Base-by-base conservation (phyloP, 2,888 invertebrate genomes). In the Yponomeuta sedellus region DNA sequence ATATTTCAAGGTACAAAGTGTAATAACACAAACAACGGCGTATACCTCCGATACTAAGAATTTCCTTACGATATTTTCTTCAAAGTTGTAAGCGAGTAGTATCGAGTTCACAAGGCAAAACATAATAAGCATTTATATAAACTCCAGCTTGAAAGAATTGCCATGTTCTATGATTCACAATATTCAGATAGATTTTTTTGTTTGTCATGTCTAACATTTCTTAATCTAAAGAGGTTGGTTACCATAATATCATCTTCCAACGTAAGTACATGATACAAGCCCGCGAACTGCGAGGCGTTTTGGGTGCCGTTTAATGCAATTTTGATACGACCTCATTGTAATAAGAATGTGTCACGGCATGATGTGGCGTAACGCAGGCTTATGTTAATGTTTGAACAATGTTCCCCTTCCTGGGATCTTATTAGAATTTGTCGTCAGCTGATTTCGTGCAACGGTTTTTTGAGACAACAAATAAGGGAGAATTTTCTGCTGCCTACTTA, bases 251-350 rank as follows among this genome's bases (percentile, higher is more conserved):
- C 62, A 3, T 62, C 5, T 52, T 22, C 28, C 22, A 52, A 64
- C 56, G 44, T 28, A 39, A 44, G 64, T 64, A 70, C 69, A 69
- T 64, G 66, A 67, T 65, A 69, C 71, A 72, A 71, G 73, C 72
- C 69, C 56, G 68, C 72, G 68, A 71, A 67, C 69, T 68, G 71
- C 67, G 69, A 71, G 72, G 74, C 76, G 72, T 79, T 74, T 52
- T 74, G 74, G 77, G 77, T 74, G 75, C 71, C 74, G 77, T 80
- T 71, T 83, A 78, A 83, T 86, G 85, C 83, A 86, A 83, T 80
- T 80, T 85, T 85, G 81, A 85, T 83, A 80, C 65, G 59, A 81
- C 76, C 78, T 79, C 80, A 77, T 79, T 76, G 75, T 61, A 64
- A 64, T 66, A 64, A 64, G 66, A 61, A 64, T 64, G 19, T 64